Evolutionary conservation across 2,113 vertebrate genomes (phyloP), one percentile per base, ranked within the genome.

Genomic region (Lucifuga dentata): DNA sequence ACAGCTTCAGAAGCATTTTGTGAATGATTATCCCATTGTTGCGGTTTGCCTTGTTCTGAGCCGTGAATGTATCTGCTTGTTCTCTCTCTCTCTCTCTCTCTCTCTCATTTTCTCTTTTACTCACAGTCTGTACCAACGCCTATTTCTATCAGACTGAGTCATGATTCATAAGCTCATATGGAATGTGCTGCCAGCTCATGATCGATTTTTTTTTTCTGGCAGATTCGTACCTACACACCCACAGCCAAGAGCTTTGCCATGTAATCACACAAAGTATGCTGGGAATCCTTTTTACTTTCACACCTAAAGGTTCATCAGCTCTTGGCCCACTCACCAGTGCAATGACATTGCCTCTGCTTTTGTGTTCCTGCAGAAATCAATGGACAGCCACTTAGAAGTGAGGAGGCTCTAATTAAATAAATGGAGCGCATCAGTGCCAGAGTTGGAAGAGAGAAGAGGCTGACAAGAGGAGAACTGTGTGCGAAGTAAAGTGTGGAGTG

Each of bases 351-450:
- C 63, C 57, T 73, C 35, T 0, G 24, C 73, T 59, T 80, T 71
- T 73, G 61, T 72, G 66, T 29, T 68, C 57, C 55, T 36, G 46
- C 38, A 59, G 45, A 82, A 88, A 84, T 87, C 83, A 73, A 83
- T 85, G 16, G 16, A 32, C n/a, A 29, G 33, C 51, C 63, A 45
- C 83, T 87, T 70, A 66, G 64, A 82, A 83, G 75, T 67, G 69
- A 62, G 49, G 59, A 51, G 23, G 43, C 33, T 84, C 80, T 87
- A 84, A 90, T 90, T 82, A 84, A 87, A 85, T 81, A 83, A 79
- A 88, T 85, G 66, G 67, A 72, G 55, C 21, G 40, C 50, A 33
- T 48, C 48, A 23, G 43, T 46, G 55, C 38, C 6, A 1, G 61
- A 5, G 45, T 41, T 53, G 43, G 41, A 41, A 19, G 60, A 23